Base-by-base conservation (phyloP, 2,113 vertebrate genomes). In the Epinephelus lanceolatus region DNA sequence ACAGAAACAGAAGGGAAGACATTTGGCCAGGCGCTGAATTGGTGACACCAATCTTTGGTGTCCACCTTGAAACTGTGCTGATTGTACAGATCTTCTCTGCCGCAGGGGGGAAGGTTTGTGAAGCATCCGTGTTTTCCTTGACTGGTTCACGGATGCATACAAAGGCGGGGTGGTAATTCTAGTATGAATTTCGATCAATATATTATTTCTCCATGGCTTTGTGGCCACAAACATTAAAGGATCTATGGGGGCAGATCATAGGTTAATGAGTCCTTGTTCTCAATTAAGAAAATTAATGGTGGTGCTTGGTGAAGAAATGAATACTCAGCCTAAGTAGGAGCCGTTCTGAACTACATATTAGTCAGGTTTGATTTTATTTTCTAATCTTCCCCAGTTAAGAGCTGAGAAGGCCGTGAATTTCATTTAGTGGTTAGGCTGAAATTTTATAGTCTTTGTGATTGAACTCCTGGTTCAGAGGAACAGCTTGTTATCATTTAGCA, bases 401-500 rank as follows among this genome's bases (percentile, higher is more conserved):
- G 76, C 25, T 70, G 47, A 84, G 67, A n/a, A 76, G 52, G 84
- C 6, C 4, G 21, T 76, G 80, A 61, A 81, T 78, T 72, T 52
- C 14, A 61, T 88, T 70, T 45, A 25, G 62, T 53, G 47, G 61
- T 69, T 67, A 15, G 70, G 53, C 53, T 55, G 17, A 49, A 23
- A 63, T 66, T 76, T 76, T 27, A 76, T 23, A 45, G 52, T 49
- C 47, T 87, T 56, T 72, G 19, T 74, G 56, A 84, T 66, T 88
- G 73, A 84, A 72, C 70, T 71, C 66, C 27, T 45, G 56, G 3
- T 76, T 81, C 55, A 51, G 51, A 78, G 13, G 33, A 81, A 75
- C 68, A 70, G 76, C 69, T 83, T 77, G 77, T 89, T 74, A 79
- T 83, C 80, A 83, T 86, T 79, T 79, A 81, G 49, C 56, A 23